Base-by-base conservation (phyloP, 2,888 invertebrate genomes). In the Apamea monoglypha region DNA sequence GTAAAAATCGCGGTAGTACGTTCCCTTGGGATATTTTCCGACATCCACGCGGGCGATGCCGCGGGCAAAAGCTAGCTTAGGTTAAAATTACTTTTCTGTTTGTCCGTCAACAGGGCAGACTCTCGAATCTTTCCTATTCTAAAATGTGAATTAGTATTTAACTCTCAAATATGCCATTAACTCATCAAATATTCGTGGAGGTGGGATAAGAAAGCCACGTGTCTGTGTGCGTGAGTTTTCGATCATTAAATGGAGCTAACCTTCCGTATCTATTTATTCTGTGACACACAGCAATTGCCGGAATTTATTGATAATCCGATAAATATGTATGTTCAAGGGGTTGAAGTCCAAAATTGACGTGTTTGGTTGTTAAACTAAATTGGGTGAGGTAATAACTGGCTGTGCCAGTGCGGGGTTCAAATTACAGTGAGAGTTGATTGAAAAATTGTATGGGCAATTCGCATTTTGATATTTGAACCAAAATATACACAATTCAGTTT, bases 251-350 rank as follows among this genome's bases (percentile, higher is more conserved):
- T 29, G 2, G 8, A 50, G 29, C 3, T 6, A 6, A 16, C 25
- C 25, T 53, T 70, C 70, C 36, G 25, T 25, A 53, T 16, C 36
- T n/a, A 53, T 10, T 0, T 72, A 44, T 1, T 32, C 8, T 75
- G 7, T 50, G 25, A 80, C 78, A 85, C 75, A 77, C 75, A 56
- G 71, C 53, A 76, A 75, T 80, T 69, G 72, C 67, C 63, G 44
- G 64, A 74, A 83, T 85, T 80, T 85, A 83, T 82, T 78, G 81
- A 69, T 83, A 82, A 80, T 85, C 74, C 47, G 67, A 76, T 81
- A 74, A 71, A 76, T 76, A 74, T 73, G 73, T 74, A 25, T 71
- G 53, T 56, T 59, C 8, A 67, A 67, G 16, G 56, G 64, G 21
- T 68, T 72, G 32, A 71, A 76, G 21, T 78, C 74, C 80, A 61